Evolutionary conservation across 1,140 invertebrate species (phyloP).

Genomic region (Parapsyche elsis): DNA sequence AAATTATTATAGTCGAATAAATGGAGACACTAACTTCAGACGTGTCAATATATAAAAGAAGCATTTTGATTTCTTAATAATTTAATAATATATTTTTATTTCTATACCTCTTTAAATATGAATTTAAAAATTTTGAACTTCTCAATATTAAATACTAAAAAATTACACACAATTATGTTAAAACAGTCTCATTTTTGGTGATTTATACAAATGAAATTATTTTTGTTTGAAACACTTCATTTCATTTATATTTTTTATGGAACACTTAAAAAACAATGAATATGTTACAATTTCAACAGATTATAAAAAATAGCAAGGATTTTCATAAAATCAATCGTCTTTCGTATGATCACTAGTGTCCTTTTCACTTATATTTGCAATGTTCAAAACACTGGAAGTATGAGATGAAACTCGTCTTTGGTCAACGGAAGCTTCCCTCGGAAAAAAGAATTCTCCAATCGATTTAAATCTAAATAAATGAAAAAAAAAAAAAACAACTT

Average conservation of each 20-base stretch:
- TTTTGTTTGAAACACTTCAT: too few species aligned
- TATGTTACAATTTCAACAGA: neutral
- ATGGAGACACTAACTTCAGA: too few species aligned
- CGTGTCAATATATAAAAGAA: too few species aligned
- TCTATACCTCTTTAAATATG: too few species aligned
- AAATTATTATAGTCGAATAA: too few species aligned
- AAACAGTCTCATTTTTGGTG: conserved; percentile 1
- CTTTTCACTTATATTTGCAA: neutral
- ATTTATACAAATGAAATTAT: neutral
- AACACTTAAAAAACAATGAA: neutral
- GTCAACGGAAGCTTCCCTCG: conserved; percentile 23
- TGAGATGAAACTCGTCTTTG: neutral
- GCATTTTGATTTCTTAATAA: too few species aligned
- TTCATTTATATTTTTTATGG: too few species aligned
- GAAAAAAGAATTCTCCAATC: conserved; percentile 37
- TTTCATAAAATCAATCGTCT: neutral
- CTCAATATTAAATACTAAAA: too few species aligned
- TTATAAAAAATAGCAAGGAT: neutral
- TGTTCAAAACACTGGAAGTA: neutral
- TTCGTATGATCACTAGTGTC: conserved; percentile 6
- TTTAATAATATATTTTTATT: too few species aligned
- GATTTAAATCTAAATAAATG: conserved; percentile 40
- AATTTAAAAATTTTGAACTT: too few species aligned
- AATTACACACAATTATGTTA: neutral
- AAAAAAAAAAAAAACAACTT: neutral